These are phyloP conservation scores for Turnix velox DNA, from an alignment of 2,113 vertebrate genomes.

Conservation along the genomic window DNA sequence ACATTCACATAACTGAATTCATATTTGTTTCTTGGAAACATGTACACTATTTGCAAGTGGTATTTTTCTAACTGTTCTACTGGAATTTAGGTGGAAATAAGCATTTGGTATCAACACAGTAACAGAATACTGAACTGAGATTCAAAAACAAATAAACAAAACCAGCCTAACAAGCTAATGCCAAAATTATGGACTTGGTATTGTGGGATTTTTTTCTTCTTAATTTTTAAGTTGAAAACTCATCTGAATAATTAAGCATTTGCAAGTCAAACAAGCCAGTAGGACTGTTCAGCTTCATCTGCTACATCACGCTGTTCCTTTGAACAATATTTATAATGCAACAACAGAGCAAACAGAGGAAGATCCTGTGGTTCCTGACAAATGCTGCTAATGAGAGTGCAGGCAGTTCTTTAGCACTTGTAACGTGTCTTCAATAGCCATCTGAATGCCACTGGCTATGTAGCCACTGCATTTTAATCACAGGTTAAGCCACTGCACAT, in stretches of 20 bases:
- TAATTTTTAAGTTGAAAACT: neutral
- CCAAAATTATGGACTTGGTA: neutral
- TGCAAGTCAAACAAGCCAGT: conserved; percentile 26
- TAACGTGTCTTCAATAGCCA: neutral
- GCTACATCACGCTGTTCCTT: neutral
- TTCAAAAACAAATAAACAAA: neutral
- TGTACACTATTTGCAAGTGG: accelerated
- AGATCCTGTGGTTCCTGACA: neutral
- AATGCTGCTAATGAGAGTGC: conserved; percentile 27
- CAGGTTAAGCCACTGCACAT: neutral
- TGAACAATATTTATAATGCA: conserved; percentile 32
- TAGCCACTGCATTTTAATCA: neutral
- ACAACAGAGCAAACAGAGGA: neutral
- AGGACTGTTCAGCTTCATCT: neutral
- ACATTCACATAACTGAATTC: neutral
- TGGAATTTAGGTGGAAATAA: neutral
- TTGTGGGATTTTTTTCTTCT: neutral
- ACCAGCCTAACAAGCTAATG: neutral
- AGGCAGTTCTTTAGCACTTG: neutral
- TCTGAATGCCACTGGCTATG: neutral
- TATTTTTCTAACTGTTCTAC: neutral
- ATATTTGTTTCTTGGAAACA: neutral
- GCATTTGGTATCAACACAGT: neutral
- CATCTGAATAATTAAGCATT: neutral
- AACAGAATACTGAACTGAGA: neutral